A percentile compares a stretch with the other conserved stretches of the same genome.
Conservation (phyloP, 2,888 invertebrate species). For the Gortyna flavago region DNA sequence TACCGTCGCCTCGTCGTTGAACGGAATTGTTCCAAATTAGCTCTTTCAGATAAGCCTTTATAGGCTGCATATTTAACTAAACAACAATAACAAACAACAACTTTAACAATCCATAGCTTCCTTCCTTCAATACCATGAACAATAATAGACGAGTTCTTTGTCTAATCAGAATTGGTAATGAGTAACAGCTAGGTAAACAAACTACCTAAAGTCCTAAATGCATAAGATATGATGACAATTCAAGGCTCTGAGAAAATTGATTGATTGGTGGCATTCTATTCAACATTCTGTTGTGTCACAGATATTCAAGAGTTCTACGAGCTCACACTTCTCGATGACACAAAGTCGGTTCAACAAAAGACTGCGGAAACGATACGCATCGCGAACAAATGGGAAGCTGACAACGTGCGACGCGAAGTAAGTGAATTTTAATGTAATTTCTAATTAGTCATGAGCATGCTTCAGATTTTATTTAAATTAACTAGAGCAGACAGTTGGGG, state of each 20-base stretch:
- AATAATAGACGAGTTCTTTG: not conserved
- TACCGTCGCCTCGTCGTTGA: slow-evolving; percentile 32
- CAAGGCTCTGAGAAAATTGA: slow-evolving; percentile 25
- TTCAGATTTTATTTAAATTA: slow-evolving; percentile 16
- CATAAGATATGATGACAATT: slow-evolving; percentile 29
- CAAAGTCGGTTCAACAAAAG: slow-evolving; percentile 98
- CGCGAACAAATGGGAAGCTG: slow-evolving; percentile 97
- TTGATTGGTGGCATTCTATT: slow-evolving; percentile 32
- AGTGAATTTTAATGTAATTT: slow-evolving; percentile 55
- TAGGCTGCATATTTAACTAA: slow-evolving; percentile 21
- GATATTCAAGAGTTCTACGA: slow-evolving; percentile 99
- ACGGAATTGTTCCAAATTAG: slow-evolving; percentile 71
- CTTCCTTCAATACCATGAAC: slow-evolving; percentile 11
- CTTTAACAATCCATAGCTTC: slow-evolving; percentile 13
- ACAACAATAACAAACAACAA: not conserved
- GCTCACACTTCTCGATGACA: slow-evolving; percentile 98
- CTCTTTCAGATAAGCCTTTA: slow-evolving; percentile 62
- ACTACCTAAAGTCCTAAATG: slow-evolving; percentile 9
- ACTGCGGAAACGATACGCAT: slow-evolving; percentile 98
- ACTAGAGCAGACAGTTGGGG: slow-evolving; percentile 10
- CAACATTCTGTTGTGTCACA: slow-evolving; percentile 73
- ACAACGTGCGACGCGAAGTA: slow-evolving; percentile 86
- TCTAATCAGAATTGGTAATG: slow-evolving; percentile 4
- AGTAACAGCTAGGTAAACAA: slow-evolving; percentile 12
- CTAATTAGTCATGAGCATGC: slow-evolving; percentile 17